These are phyloP conservation scores for Liparis tanakae DNA, from an alignment of 2,797 vertebrate genomes.

Conservation along the genomic window DNA sequence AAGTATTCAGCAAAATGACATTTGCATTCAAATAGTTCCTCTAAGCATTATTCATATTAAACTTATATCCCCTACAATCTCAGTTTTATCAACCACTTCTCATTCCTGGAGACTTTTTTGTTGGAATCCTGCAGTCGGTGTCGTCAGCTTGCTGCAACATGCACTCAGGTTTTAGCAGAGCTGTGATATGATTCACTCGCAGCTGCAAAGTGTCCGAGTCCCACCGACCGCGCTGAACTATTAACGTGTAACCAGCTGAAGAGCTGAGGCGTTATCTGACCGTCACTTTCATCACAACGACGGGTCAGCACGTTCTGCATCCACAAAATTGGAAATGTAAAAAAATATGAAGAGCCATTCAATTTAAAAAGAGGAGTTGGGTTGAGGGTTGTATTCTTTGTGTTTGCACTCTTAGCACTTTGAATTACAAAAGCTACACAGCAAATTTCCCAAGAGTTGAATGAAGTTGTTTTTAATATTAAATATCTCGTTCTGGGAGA, in stretches of 20 bases:
- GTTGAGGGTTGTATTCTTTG: too few relatives aligned
- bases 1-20: not conserved
- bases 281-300: too few relatives aligned
- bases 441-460: not conserved
- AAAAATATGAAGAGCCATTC: too few relatives aligned
- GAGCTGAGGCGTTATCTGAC: not conserved
- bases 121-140: not conserved
- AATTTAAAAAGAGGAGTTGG: too few relatives aligned
- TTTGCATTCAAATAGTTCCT: not conserved
- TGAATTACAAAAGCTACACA: too few relatives aligned
- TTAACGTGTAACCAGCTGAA: not conserved
- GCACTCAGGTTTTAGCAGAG: not conserved
- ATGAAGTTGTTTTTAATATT: not conserved
- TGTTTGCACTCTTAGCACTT: not conserved
- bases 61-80: not conserved
- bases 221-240: not conserved
- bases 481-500: not conserved
- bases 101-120: not conserved
- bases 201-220: not conserved
- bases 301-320: too few relatives aligned
- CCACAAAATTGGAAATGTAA: too few relatives aligned
- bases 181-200: not conserved
- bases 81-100: not conserved
- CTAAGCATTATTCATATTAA: not conserved
- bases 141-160: not conserved